A percentile compares a stretch with the other conserved stretches of the same genome.
Conservation (phyloP, 2,113 vertebrate genomes). For the Urocolius indicus region DNA sequence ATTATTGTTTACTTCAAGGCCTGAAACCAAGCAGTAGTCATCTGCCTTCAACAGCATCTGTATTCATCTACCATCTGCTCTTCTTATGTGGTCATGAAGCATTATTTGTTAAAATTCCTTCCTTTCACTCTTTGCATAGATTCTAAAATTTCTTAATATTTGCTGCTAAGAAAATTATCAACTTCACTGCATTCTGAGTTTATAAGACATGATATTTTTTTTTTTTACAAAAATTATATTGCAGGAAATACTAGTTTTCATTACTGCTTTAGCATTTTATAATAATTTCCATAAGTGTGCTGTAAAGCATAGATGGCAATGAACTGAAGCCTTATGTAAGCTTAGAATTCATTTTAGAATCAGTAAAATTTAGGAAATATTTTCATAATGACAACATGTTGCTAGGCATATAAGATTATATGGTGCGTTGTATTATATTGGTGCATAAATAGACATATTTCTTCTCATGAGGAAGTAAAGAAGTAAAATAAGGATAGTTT, state of each 20-base stretch:
- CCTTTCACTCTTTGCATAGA: not conserved
- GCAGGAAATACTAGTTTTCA: not conserved
- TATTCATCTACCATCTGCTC: slow-evolving; percentile 51
- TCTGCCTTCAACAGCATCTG: slow-evolving; percentile 10
- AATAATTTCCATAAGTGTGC: not conserved
- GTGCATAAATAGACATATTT: not conserved
- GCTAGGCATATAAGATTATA: not conserved
- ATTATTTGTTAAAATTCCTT: not conserved
- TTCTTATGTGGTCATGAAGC: not conserved
- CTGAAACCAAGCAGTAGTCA: slow-evolving; percentile 2
- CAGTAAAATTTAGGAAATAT: not conserved
- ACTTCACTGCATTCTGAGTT: not conserved
- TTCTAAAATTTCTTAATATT: not conserved
- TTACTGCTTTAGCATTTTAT: not conserved
- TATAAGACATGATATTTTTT: not conserved
- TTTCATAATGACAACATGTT: not conserved
- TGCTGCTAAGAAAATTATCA: not conserved
- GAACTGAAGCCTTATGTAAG: not conserved
- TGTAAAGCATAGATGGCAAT: not conserved
- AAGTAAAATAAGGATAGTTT: not conserved
- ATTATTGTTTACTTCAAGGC: slow-evolving; percentile 55
- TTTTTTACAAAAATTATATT: not conserved
- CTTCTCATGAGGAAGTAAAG: not conserved
- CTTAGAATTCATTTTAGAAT: not conserved
- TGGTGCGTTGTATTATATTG: no score